Evolutionary conservation across 2,797 vertebrate genomes (phyloP), one percentile per base, ranked within the genome.

Genomic region (Lindbergichthys nudifrons): DNA sequence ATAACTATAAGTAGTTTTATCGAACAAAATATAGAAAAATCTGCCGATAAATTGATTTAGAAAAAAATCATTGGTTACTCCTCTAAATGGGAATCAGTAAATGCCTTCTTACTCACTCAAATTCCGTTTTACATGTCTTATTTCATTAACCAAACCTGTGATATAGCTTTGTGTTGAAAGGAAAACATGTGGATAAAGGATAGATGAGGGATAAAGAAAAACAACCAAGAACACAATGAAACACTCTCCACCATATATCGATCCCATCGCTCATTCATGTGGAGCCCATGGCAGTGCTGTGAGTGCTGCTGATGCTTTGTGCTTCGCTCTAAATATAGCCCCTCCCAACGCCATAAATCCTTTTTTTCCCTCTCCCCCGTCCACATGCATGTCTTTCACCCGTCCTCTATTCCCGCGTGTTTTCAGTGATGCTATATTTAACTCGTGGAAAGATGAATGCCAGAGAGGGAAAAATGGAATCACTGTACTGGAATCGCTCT

Each of bases 371-470:
- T 41, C 51, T 53, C 52, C 62, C 70, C 19, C 51, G 50, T 87
- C 77, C 80, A 76, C 74, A 81, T 73, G 77, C 86, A 72, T 89
- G 91, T 74, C 91, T 93, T 93, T 92, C 86, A 88, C 69, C 68
- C 85, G 80, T 88, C 92, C 91, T 93, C 84, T 89, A 77, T 93
- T 88, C 87, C 81, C 70, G 47, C 41, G 60, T 80, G 84, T 89
- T 91, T 92, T 86, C 47, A 64, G 43, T 39, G 74, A 54, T 72
- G 77, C 89, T 93, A 94, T 91, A 88, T 94, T 92, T 93, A 93
- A 88, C 89, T 48, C 45, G 8, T 83, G 85, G 80, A 87, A 84
- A 86, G 79, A 87, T 58, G 57, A 86, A 87, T 61, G 76, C 69
- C 14, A 8, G 60, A 51, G 46, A 67, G 80, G 81, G 71, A 65